A percentile compares a stretch with the other conserved stretches of the same genome.
Evolutionary conservation across 2,888 invertebrate genomes (phyloP).

Genomic region (Teleiodes luculella): DNA sequence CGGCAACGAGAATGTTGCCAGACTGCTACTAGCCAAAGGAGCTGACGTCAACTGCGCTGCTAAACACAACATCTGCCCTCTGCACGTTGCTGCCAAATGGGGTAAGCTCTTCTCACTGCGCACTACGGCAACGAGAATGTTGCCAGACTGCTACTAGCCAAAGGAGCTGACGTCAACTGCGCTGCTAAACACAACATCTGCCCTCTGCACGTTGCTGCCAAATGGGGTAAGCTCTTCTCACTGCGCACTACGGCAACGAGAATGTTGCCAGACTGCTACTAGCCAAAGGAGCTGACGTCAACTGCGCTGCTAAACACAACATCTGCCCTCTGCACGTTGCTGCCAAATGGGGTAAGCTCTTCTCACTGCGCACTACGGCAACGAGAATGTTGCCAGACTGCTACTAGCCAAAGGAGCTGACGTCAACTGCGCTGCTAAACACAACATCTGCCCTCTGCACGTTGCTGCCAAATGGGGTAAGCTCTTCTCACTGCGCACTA

Average conservation of each 20-base stretch:
- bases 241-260: conserved; percentile 99
- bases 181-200: conserved; percentile 99
- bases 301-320: conserved; percentile 98
- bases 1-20: too few relatives aligned
- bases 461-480: conserved; percentile 99
- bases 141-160: conserved; percentile 94
- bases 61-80: conserved; percentile 98
- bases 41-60: conserved; percentile 99
- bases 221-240: conserved; percentile 87
- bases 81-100: conserved; percentile 99
- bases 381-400: conserved; percentile 95
- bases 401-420: conserved; percentile 98
- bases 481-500: conserved; percentile 91
- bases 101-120: conserved; percentile 91
- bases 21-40: conserved; percentile 94
- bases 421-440: conserved; percentile 98
- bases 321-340: conserved; percentile 99
- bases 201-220: conserved; percentile 98
- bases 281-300: conserved; percentile 98
- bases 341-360: conserved; percentile 93
- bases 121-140: conserved; percentile 99
- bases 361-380: conserved; percentile 96
- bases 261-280: conserved; percentile 95
- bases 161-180: conserved; percentile 98
- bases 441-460: conserved; percentile 98